These are phyloP conservation scores for Drosophila flavopinicola DNA, from an alignment of 2,888 invertebrate species.

Conservation along the genomic window DNA sequence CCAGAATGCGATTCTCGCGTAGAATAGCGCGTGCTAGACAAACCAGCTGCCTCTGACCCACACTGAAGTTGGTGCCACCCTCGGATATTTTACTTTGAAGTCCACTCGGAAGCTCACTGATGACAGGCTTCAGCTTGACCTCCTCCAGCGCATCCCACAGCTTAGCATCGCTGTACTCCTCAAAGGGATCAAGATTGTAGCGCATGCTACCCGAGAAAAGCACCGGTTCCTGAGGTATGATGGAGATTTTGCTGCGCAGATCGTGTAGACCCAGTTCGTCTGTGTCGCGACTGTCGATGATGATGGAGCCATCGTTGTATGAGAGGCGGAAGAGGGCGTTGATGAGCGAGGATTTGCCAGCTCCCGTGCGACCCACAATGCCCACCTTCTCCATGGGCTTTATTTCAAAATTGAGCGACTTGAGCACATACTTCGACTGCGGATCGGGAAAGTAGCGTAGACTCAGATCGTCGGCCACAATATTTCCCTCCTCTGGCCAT, in stretches of 20 bases:
- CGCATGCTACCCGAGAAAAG: slow-evolving; percentile 94
- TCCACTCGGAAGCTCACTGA: slow-evolving; percentile 88
- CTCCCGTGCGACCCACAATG: slow-evolving; percentile 89
- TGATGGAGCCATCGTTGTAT: slow-evolving; percentile 90
- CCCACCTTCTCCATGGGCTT: slow-evolving; percentile 88
- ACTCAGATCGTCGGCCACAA: slow-evolving; percentile 88
- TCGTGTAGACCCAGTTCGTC: slow-evolving; percentile 89
- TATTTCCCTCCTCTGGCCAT: slow-evolving; percentile 90
- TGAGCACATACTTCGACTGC: slow-evolving; percentile 90
- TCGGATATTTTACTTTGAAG: slow-evolving; percentile 90
- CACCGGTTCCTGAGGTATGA: slow-evolving; percentile 94
- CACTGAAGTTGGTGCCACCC: slow-evolving; percentile 92
- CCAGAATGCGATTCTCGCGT: slow-evolving; percentile 92
- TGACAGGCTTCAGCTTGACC: slow-evolving; percentile 87
- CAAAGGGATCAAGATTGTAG: slow-evolving; percentile 95
- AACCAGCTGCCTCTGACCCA: slow-evolving; percentile 95
- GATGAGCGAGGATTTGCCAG: slow-evolving; percentile 89
- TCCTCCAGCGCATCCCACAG: slow-evolving; percentile 94
- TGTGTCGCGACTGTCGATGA: slow-evolving; percentile 92
- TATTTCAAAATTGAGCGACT: slow-evolving; percentile 88
- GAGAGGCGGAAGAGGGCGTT: slow-evolving; percentile 91
- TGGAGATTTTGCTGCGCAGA: slow-evolving; percentile 90
- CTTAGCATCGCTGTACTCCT: slow-evolving; percentile 90
- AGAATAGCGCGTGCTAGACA: slow-evolving; percentile 95
- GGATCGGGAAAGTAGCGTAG: slow-evolving; percentile 88